A percentile compares a stretch with the other conserved stretches of the same genome.
These are phyloP conservation scores for Hedya salicella DNA, from an alignment of 2,888 invertebrate genomes.

Conservation along the genomic window DNA sequence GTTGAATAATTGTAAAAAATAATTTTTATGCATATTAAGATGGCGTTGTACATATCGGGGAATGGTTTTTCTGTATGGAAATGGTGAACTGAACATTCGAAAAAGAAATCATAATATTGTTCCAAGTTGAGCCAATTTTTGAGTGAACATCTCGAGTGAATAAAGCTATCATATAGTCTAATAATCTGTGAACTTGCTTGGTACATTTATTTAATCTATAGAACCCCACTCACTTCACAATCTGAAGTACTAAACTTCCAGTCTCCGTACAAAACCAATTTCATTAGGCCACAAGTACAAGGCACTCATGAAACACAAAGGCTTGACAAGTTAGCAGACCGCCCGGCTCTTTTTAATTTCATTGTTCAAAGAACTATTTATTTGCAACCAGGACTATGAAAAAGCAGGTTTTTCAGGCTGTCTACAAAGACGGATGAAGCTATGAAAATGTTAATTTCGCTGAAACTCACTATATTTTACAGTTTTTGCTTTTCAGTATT, in stretches of 20 bases:
- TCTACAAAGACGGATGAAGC: not conserved
- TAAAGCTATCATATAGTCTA: too few relatives aligned
- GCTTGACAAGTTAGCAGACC: constrained; percentile 35
- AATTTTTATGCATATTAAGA: too few relatives aligned
- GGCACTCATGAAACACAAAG: constrained; percentile 31
- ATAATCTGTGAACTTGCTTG: too few relatives aligned
- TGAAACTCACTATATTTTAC: constrained; percentile 6
- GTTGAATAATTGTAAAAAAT: too few relatives aligned
- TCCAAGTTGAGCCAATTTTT: too few relatives aligned
- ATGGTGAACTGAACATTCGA: too few relatives aligned
- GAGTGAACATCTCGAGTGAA: too few relatives aligned
- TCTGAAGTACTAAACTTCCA: constrained; percentile 12
- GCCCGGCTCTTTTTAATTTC: constrained; percentile 30
- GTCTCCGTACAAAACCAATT: constrained; percentile 31
- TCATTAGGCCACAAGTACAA: constrained; percentile 34
- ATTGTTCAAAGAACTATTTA: constrained; percentile 31
- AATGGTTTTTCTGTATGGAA: too few relatives aligned
- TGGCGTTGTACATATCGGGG: too few relatives aligned
- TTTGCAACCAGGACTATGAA: constrained; percentile 19
- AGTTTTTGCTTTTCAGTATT: not conserved
- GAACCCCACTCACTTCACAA: constrained; percentile 2
- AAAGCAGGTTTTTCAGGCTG: constrained; percentile 7
- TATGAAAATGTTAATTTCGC: constrained; percentile 16
- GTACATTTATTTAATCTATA: not conserved
- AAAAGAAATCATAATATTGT: too few relatives aligned